Evolutionary conservation across 1,140 invertebrate genomes (phyloP).

Genomic region (Drosophila quadrilineata): DNA sequence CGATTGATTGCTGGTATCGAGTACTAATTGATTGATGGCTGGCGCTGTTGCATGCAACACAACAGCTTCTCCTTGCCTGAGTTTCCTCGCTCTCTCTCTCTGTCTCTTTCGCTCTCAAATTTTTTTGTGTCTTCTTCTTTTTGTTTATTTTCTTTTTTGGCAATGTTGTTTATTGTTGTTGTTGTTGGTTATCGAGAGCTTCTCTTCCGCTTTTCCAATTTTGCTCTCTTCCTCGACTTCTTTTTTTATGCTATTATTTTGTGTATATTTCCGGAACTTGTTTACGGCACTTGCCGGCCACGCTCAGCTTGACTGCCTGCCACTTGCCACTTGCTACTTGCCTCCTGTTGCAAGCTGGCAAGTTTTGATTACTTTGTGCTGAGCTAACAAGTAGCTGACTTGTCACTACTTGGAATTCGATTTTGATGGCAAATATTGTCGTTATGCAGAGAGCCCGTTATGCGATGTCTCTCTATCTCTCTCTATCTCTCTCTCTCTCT

Average conservation of each 20-base stretch:
- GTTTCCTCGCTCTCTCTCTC: no score
- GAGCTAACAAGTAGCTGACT: conserved; percentile 31
- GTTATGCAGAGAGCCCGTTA: no score
- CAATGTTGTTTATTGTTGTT: conserved; percentile 24
- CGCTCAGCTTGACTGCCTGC: not conserved
- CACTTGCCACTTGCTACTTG: no score
- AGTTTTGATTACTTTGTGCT: conserved; percentile 42
- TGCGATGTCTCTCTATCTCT: conserved; percentile 1
- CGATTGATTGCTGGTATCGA: not conserved
- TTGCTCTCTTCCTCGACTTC: not conserved
- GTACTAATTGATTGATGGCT: conserved; percentile 28
- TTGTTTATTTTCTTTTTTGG: conserved; percentile 1
- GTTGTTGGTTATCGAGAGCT: conserved; percentile 5
- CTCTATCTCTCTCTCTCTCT: not conserved
- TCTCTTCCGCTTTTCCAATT: conserved; percentile 21
- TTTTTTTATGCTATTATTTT: not conserved
- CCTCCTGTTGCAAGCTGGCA: no score
- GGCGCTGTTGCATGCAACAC: conserved; percentile 12
- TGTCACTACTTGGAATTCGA: conserved; percentile 25
- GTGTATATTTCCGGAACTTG: conserved; percentile 38
- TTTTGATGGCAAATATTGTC: conserved; percentile 40
- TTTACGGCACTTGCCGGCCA: conserved; percentile 11
- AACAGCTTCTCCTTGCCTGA: no score
- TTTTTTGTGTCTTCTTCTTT: not conserved
- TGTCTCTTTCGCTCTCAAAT: no score